Conservation (phyloP, 2,113 vertebrate species). For the Urocolius indicus region DNA sequence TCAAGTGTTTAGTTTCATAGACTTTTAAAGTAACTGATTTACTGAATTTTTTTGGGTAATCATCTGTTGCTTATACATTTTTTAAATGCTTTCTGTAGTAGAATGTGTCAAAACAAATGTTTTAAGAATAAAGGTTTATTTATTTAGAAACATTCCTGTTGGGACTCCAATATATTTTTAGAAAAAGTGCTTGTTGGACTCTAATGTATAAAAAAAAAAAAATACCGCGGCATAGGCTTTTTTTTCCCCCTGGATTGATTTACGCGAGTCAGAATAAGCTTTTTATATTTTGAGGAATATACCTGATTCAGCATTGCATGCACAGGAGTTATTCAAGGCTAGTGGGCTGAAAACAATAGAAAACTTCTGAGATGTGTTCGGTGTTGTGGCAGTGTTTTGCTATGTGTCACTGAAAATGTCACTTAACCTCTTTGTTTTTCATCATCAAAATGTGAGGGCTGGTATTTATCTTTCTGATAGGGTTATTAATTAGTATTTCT, state of each 20-base stretch:
- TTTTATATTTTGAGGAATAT: slow-evolving; percentile 35
- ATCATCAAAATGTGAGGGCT: background rate
- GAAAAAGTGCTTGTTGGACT: background rate
- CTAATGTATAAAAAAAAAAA: background rate
- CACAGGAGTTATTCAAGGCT: slow-evolving; percentile 28
- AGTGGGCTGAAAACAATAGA: slow-evolving; percentile 47
- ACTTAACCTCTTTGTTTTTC: slow-evolving; percentile 43
- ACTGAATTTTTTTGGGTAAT: background rate
- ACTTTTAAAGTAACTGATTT: slow-evolving; percentile 3
- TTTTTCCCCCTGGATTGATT: background rate
- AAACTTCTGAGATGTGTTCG: slow-evolving; percentile 47
- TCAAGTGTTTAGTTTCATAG: background rate
- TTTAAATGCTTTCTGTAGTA: background rate
- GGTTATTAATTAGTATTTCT: slow-evolving; percentile 59
- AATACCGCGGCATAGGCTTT: background rate
- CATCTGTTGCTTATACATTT: slow-evolving; percentile 16
- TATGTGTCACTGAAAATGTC: slow-evolving; percentile 47
- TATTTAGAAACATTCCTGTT: background rate
- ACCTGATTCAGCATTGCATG: slow-evolving; percentile 26
- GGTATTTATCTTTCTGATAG: slow-evolving; percentile 7
- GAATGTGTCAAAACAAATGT: background rate
- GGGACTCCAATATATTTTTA: background rate
- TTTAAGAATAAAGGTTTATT: slow-evolving; percentile 1
- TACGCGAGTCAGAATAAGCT: slow-evolving; percentile 4
- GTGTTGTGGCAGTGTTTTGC: slow-evolving; percentile 48